phyloP scores from a whole-genome alignment of 2,113 vertebrate genomes.

The Emydura subglobosa region DNA sequence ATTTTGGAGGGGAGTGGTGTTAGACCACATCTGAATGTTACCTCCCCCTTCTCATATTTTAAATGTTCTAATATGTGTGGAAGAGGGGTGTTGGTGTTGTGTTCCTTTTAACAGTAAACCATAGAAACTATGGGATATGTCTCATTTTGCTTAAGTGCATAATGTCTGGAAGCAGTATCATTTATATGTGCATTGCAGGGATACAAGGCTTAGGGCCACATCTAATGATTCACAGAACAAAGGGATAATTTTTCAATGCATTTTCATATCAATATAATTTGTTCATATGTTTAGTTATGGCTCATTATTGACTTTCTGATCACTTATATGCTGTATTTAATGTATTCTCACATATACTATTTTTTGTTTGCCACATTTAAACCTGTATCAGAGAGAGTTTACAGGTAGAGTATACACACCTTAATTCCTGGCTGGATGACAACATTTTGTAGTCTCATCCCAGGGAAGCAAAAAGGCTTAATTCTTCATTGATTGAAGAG shows the following conservation, averaged over 20 bases:
- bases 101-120: neutral
- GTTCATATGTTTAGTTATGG: neutral
- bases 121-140: neutral
- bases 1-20: neutral
- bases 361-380: neutral
- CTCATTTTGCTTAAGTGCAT: neutral
- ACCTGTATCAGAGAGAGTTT: neutral
- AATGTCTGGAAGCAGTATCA: neutral
- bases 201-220: neutral
- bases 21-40: too few relatives aligned
- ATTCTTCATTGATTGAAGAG: neutral
- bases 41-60: neutral
- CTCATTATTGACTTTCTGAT: neutral
- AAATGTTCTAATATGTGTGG: neutral
- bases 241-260: neutral
- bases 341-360: neutral
- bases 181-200: neutral
- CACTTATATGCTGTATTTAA: too few relatives aligned
- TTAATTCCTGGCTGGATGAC: neutral
- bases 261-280: neutral
- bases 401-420: neutral
- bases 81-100: neutral
- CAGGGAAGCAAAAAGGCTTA: neutral
- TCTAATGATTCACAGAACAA: neutral
- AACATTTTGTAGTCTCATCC: neutral